Conservation (phyloP, 2,888 invertebrate genomes). For the Temnothorax ravouxi region DNA sequence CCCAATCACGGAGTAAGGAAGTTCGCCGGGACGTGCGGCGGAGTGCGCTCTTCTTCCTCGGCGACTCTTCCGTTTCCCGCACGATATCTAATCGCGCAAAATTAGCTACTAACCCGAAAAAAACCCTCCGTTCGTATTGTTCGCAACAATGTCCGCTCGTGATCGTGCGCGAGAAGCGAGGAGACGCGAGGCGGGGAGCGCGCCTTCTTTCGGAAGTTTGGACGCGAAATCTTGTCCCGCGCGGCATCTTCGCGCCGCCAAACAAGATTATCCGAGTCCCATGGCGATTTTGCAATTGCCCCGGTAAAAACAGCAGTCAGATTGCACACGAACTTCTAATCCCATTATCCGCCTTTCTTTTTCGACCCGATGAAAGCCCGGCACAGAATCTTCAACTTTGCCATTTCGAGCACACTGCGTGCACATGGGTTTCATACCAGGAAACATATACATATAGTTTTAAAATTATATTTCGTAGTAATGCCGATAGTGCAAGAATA, state of each 20-base stretch:
- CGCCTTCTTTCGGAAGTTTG: conserved; percentile 8
- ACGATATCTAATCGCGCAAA: conserved; percentile 40
- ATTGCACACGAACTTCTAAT: conserved; percentile 41
- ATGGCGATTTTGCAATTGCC: conserved; percentile 28
- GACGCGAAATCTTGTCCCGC: conserved; percentile 15
- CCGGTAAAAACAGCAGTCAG: conserved; percentile 32
- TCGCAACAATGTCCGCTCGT: conserved; percentile 59
- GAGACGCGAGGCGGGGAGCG: neutral
- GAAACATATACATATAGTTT: conserved; percentile 35
- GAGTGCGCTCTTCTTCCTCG: neutral
- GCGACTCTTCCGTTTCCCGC: conserved; percentile 22
- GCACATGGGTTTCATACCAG: conserved; percentile 10
- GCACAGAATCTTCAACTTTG: conserved; percentile 37
- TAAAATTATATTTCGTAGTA: conserved; percentile 33
- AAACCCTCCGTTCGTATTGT: conserved; percentile 38
- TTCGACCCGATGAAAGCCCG: conserved; percentile 18
- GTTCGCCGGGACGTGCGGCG: conserved; percentile 5
- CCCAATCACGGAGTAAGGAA: conserved; percentile 32
- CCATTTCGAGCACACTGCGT: conserved; percentile 30
- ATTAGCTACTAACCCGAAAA: conserved; percentile 61
- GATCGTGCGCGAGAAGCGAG: conserved; percentile 37
- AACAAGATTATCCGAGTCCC: conserved; percentile 20
- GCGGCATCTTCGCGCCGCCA: conserved; percentile 2
- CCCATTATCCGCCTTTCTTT: conserved; percentile 26
- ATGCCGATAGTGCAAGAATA: neutral